Conservation (phyloP, 2,113 vertebrate species). For the Phycodurus eques region DNA sequence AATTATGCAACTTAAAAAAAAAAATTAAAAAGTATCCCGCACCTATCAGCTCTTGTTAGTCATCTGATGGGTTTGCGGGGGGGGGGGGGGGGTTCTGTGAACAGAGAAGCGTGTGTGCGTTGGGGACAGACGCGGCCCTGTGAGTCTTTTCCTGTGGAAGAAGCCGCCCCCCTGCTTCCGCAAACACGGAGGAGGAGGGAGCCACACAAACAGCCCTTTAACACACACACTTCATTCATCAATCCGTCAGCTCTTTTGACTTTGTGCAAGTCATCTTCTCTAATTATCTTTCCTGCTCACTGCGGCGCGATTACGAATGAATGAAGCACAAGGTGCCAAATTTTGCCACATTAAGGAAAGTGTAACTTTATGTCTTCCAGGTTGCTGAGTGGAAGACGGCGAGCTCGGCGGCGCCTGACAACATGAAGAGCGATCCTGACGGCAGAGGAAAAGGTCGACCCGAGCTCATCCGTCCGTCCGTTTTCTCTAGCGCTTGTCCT, state of each 20-base stretch:
- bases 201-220: conserved; percentile 52
- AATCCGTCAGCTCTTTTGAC: conserved; percentile 1
- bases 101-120: conserved; percentile 52
- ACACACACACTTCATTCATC: conserved; percentile 2
- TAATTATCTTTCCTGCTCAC: not conserved
- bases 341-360: no score
- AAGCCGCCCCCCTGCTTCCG: conserved; percentile 59
- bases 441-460: conserved; percentile 83
- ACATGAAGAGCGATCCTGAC: conserved; percentile 87
- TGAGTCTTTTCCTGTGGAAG: conserved; percentile 53
- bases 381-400: conserved; percentile 81
- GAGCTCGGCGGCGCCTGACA: conserved; percentile 73
- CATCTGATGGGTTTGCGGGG: no score
- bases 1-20: no score
- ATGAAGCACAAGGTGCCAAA: no score
- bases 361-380: conserved; percentile 53
- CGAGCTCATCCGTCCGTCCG: not conserved
- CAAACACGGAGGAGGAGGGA: conserved; percentile 54
- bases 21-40: no score
- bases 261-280: conserved; percentile 25
- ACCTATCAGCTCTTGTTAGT: no score
- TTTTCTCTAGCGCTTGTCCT: not conserved
- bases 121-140: conserved; percentile 49
- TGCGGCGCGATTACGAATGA: no score
- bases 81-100: not conserved